Conservation (phyloP, 2,888 invertebrate genomes). For the Callosobruchus maculatus region DNA sequence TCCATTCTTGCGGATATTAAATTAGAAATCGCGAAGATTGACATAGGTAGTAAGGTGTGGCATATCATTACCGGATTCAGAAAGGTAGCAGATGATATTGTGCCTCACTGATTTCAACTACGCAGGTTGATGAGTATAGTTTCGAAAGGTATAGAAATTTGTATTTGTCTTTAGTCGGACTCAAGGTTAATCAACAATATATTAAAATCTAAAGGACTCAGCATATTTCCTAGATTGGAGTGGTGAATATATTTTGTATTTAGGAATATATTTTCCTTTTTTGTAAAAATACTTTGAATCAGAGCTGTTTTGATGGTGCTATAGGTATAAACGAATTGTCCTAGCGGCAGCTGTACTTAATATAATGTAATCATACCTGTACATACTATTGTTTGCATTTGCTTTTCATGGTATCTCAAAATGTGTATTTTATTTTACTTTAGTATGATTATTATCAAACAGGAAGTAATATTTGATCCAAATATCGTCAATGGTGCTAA, state of each 20-base stretch:
- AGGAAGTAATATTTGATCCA: not conserved
- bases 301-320: constrained; percentile 32
- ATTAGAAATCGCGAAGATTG: too few species aligned
- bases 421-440: not conserved
- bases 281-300: not conserved
- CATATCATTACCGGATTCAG: too few species aligned
- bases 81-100: too few species aligned
- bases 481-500: not conserved
- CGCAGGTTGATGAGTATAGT: too few species aligned
- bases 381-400: constrained; percentile 1
- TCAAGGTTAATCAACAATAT: too few species aligned
- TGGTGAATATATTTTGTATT: constrained; percentile 5
- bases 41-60: too few species aligned
- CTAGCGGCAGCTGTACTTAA: constrained; percentile 31
- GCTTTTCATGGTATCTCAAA: constrained; percentile 11
- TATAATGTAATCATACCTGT: not conserved
- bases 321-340: constrained; percentile 14
- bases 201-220: too few species aligned
- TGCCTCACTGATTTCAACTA: too few species aligned
- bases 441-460: not conserved
- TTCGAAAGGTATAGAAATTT: too few species aligned
- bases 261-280: not conserved
- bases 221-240: constrained; percentile 2
- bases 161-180: too few species aligned
- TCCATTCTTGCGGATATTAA: too few species aligned